Conservation (phyloP, 2,888 invertebrate genomes). For the Limenitis camilla region DNA sequence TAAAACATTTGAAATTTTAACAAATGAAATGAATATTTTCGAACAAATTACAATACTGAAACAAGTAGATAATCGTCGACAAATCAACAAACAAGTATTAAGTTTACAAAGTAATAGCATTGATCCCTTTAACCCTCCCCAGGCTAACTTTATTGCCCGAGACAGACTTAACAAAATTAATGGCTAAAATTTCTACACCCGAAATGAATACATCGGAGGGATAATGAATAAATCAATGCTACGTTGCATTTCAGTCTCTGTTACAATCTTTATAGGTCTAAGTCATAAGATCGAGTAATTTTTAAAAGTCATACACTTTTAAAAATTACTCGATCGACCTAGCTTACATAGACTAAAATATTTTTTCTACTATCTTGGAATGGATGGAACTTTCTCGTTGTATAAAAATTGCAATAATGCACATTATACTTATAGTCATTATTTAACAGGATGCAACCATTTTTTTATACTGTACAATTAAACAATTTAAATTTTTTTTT, state of each 20-base stretch:
- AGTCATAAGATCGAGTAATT: slow-evolving; percentile 21
- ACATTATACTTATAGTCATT: too few species aligned
- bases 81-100: slow-evolving; percentile 21
- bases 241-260: slow-evolving; percentile 62
- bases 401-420: too few species aligned
- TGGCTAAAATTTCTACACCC: slow-evolving; percentile 74
- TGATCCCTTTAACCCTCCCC: slow-evolving; percentile 52
- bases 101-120: slow-evolving; percentile 45
- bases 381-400: too few species aligned
- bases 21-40: not conserved
- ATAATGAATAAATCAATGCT: slow-evolving; percentile 68
- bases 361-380: too few species aligned
- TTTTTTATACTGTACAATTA: too few species aligned
- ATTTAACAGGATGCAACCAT: too few species aligned
- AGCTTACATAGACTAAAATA: too few species aligned
- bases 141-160: slow-evolving; percentile 61
- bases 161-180: slow-evolving; percentile 72
- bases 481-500: too few species aligned
- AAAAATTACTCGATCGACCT: too few species aligned
- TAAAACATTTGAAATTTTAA: too few species aligned
- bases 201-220: slow-evolving; percentile 72
- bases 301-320: too few species aligned
- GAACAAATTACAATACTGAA: not conserved
- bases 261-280: slow-evolving; percentile 24
- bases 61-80: slow-evolving; percentile 41